Evolutionary conservation across 2,888 invertebrate species (phyloP).

Genomic region (Megalurothrips usitatus): DNA sequence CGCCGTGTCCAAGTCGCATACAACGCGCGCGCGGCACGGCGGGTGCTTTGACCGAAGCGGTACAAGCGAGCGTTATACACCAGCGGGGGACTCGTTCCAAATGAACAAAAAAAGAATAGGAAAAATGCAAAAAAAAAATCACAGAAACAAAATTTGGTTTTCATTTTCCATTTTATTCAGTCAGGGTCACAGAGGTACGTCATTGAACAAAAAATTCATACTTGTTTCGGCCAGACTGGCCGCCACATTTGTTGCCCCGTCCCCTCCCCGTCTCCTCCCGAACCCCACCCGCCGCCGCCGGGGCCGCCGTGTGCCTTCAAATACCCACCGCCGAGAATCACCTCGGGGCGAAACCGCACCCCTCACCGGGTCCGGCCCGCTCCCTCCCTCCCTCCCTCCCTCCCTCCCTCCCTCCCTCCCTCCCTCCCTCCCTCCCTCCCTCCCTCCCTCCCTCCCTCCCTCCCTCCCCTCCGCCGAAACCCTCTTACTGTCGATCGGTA

Average conservation of each 20-base stretch:
- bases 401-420: neutral
- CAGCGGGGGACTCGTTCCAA: no score
- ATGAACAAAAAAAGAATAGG: no score
- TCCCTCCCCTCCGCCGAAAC: neutral
- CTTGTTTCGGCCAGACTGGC: no score
- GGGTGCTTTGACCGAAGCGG: neutral
- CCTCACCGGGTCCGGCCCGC: neutral
- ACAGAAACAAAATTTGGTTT: no score
- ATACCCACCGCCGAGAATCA: neutral
- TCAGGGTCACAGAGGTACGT: no score
- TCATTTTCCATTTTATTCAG: no score
- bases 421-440: neutral
- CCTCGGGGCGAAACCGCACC: slow-evolving; percentile 15
- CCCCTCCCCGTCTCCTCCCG: neutral
- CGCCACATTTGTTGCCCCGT: neutral
- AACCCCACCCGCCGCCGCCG: neutral
- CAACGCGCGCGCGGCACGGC: neutral
- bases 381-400: neutral
- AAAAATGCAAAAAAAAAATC: no score
- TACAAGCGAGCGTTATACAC: no score
- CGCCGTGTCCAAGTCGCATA: neutral
- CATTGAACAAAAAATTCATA: no score
- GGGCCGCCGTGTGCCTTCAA: neutral
- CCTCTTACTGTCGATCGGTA: slow-evolving; percentile 2
- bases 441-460: neutral